phyloP scores from a whole-genome alignment of 2,797 vertebrate genomes.

The Sebastes nivosus region DNA sequence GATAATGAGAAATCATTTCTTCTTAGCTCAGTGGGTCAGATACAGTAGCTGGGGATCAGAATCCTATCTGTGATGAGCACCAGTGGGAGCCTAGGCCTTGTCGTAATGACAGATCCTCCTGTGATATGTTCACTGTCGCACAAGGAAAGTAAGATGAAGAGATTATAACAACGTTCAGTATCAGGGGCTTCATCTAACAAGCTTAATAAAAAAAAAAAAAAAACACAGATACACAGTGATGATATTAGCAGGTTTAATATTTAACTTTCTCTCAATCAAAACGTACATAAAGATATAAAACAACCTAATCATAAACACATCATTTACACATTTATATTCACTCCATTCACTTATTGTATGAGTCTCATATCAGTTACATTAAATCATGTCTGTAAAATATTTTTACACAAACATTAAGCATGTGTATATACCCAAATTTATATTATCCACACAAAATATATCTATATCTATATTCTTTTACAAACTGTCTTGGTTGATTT shows the following conservation, averaged over 20 bases:
- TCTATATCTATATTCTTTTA: slow-evolving; percentile 3
- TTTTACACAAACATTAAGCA: slow-evolving; percentile 5
- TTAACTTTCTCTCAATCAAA: slow-evolving; percentile 14
- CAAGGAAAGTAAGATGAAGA: not conserved
- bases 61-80: slow-evolving; percentile 27
- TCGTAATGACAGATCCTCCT: not conserved
- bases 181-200: not conserved
- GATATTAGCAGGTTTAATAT: slow-evolving; percentile 34
- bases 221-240: not conserved
- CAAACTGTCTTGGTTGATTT: slow-evolving; percentile 20
- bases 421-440: not conserved
- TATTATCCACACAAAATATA: slow-evolving; percentile 8
- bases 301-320: slow-evolving; percentile 1
- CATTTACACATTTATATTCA: slow-evolving; percentile 1
- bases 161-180: not conserved
- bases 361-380: not conserved
- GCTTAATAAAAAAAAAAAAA: not conserved
- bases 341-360: not conserved
- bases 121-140: not conserved
- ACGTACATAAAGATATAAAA: slow-evolving; percentile 23
- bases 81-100: not conserved
- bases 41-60: slow-evolving; percentile 32
- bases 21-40: slow-evolving; percentile 55
- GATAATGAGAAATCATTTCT: slow-evolving; percentile 56
- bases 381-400: not conserved